A percentile compares a stretch with the other conserved stretches of the same genome.
These are phyloP conservation scores for Euwallacea fornicatus DNA, from an alignment of 1,140 invertebrate species.

Conservation along the genomic window DNA sequence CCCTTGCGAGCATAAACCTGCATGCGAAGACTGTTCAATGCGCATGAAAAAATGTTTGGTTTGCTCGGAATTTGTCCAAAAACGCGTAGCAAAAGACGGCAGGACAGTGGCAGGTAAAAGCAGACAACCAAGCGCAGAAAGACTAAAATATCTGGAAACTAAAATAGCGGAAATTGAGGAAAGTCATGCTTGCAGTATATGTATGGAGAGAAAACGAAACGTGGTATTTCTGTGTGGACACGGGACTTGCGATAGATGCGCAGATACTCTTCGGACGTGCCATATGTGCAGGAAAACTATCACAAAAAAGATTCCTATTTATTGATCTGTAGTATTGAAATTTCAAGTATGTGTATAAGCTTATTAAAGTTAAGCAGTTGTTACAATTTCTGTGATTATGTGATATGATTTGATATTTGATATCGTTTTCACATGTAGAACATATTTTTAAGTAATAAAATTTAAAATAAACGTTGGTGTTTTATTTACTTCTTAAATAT, in stretches of 20 bases:
- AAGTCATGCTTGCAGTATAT: slow-evolving; percentile 75
- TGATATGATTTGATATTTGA: too few relatives aligned
- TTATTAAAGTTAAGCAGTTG: neutral
- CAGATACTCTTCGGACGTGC: slow-evolving; percentile 79
- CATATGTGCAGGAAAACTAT: slow-evolving; percentile 93
- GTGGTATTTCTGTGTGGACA: slow-evolving; percentile 90
- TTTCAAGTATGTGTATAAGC: neutral
- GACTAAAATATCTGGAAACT: slow-evolving; percentile 76
- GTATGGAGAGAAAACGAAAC: slow-evolving; percentile 76
- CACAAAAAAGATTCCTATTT: slow-evolving; percentile 84
- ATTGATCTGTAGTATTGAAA: slow-evolving; percentile 51
- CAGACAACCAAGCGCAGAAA: slow-evolving; percentile 63
- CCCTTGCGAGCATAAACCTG: slow-evolving; percentile 74
- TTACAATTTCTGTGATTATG: too few relatives aligned
- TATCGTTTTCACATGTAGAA: too few relatives aligned
- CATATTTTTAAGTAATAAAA: too few relatives aligned
- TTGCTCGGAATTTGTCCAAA: slow-evolving; percentile 65
- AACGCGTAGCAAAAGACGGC: slow-evolving; percentile 58
- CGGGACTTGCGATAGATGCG: slow-evolving; percentile 80
- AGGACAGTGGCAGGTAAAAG: slow-evolving; percentile 56
- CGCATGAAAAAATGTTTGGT: slow-evolving; percentile 80
- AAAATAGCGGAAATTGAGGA: slow-evolving; percentile 89
- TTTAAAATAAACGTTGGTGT: too few relatives aligned
- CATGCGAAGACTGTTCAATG: slow-evolving; percentile 75
- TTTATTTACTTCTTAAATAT: too few relatives aligned